Evolutionary conservation across 2,797 vertebrate genomes (phyloP).

Genomic region (Dendrocincla tyrannina): DNA sequence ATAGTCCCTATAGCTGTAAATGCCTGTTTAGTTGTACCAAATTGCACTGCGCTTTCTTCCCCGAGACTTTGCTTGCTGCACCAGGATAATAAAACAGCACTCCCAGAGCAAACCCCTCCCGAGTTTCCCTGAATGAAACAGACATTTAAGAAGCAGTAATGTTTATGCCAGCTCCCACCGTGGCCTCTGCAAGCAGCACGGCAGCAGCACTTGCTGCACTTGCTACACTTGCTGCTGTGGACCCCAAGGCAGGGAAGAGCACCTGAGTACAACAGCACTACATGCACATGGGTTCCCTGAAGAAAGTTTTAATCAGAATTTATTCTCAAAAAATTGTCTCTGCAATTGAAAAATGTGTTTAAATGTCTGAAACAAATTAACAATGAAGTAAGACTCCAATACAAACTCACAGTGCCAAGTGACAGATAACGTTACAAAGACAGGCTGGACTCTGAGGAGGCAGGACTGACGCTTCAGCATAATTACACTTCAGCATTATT

Average conservation of each 20-base stretch:
- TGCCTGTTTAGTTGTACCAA: constrained; percentile 28
- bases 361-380: background rate
- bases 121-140: constrained; percentile 31
- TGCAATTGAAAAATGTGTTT: background rate
- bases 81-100: background rate
- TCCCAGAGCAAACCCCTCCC: background rate
- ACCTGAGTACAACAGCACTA: background rate
- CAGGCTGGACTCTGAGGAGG: background rate
- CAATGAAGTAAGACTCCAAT: background rate
- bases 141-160: constrained; percentile 43
- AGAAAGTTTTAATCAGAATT: background rate
- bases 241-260: background rate
- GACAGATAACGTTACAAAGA: background rate
- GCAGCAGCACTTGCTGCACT: background rate
- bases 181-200: background rate
- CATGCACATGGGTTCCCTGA: fast-evolving
- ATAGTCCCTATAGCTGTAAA: constrained; percentile 29
- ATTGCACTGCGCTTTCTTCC: background rate
- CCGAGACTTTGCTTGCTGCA: background rate
- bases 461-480: background rate
- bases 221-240: fast-evolving
- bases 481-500: background rate
- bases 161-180: background rate
- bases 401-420: background rate
- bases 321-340: background rate